Base-by-base conservation (phyloP, 2,113 vertebrate species). In the Salvator merianae region DNA sequence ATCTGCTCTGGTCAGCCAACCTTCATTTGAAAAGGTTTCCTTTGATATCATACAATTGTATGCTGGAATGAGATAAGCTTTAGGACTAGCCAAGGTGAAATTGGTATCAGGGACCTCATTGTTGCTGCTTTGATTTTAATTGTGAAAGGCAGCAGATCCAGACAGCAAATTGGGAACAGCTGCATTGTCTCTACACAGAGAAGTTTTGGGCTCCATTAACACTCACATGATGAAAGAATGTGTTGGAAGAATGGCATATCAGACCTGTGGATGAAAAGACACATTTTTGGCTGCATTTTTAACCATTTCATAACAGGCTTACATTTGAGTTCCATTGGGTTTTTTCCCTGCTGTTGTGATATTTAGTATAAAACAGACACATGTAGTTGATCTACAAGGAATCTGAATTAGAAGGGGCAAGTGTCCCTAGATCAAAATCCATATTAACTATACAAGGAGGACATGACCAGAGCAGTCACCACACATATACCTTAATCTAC, bases 51-150 rank as follows among this genome's bases (percentile, higher is more conserved):
- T 75, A 59, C 36, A 32, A 62, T 72, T 82, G 66, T n/a, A 47
- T 47, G 38, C n/a, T 16, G 73, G 77, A 86, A 36, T 14, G 74
- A 66, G 43, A 78, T 66, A 65, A 81, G 10, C 32, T 38, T 32
- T 3, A 55, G 32, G 16, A 75, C 74, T 75, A 50, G 78, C 24
- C 36, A 26, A 77, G 36, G 63, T 69, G 75, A 72, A 93, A 77
- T 0, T 7, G 7, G 32, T 65, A 79, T 71, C 83, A 40, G 69
- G 83, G 50, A 71, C 59, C 20, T 77, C 38, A 73, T 71, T 77
- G 62, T 81, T 82, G 83, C 4, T 26, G 1, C 68, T 80, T 53
- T 0, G 0, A 68, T 81, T 85, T 79, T 26, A 86, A 68, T 73
- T 43, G 0, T 63, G 66, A 70, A 79, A 85, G 40, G 32, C 55